Conservation (phyloP, 2,888 invertebrate species). For the Scaptomyza reducta region DNA sequence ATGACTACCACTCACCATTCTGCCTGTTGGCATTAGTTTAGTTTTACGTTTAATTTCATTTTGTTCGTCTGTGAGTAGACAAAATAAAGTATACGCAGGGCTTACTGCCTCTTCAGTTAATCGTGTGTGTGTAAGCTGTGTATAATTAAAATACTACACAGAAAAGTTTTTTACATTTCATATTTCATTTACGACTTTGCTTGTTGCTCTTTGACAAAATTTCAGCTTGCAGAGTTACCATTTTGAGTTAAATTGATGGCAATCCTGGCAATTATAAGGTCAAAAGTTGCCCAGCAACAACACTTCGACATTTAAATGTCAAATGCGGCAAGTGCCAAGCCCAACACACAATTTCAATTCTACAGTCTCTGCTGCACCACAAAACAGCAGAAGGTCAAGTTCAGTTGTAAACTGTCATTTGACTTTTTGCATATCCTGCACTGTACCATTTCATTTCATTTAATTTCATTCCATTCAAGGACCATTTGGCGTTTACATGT, state of each 20-base stretch:
- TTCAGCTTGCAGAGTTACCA: not conserved
- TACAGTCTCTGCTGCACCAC: not conserved
- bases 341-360: not conserved
- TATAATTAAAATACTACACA: constrained; percentile 9
- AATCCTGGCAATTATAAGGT: constrained; percentile 10
- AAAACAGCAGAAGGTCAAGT: constrained; percentile 40
- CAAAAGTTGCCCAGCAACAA: constrained; percentile 1
- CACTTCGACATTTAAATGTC: constrained; percentile 1
- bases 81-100: not conserved
- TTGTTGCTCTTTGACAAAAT: not conserved
- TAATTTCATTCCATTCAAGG: constrained; percentile 8
- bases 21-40: not conserved
- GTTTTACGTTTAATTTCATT: not conserved
- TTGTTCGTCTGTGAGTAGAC: too few relatives aligned
- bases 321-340: not conserved
- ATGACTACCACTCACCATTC: not conserved
- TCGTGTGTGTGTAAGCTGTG: constrained; percentile 9
- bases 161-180: not conserved
- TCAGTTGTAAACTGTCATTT: constrained; percentile 23
- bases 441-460: constrained; percentile 16
- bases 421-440: constrained; percentile 53
- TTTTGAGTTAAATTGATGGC: constrained; percentile 9
- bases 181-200: not conserved
- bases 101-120: not conserved
- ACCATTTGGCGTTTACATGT: constrained; percentile 48